These are phyloP conservation scores for Papilio helenus DNA, from an alignment of 1,140 invertebrate species.

Conservation along the genomic window DNA sequence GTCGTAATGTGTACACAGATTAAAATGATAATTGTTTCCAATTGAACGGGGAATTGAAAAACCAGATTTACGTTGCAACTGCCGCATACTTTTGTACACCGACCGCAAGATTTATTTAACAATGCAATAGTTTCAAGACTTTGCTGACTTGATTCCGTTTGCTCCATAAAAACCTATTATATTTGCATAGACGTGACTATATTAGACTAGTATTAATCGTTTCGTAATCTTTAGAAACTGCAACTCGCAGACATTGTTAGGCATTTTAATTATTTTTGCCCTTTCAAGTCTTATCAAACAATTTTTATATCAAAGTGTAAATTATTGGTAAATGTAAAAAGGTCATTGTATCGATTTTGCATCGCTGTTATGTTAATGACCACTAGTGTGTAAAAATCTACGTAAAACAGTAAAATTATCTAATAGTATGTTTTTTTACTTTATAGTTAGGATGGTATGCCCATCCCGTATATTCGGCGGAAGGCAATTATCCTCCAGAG, in stretches of 20 bases:
- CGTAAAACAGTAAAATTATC: not conserved
- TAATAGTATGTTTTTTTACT: constrained; percentile 19
- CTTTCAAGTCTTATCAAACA: too few relatives aligned
- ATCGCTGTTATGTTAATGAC: too few relatives aligned
- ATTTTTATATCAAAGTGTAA: too few relatives aligned
- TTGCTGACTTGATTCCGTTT: not conserved
- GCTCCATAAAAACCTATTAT: constrained; percentile 16
- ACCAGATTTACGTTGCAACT: constrained; percentile 31
- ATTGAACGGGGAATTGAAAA: constrained; percentile 15
- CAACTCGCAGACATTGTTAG: constrained; percentile 7
- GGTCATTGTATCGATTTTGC: too few relatives aligned
- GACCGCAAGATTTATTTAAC: constrained; percentile 16
- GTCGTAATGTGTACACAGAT: not conserved
- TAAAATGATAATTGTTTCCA: constrained; percentile 31
- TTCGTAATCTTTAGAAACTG: constrained; percentile 29
- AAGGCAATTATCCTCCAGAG: constrained; percentile 87
- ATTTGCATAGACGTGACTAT: not conserved
- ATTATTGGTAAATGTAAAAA: too few relatives aligned
- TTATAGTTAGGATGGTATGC: constrained; percentile 86
- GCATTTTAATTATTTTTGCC: not conserved
- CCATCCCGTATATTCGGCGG: constrained; percentile 85
- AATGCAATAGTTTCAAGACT: constrained; percentile 3
- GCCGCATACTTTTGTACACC: constrained; percentile 22
- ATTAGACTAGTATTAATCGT: not conserved
- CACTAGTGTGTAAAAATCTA: too few relatives aligned